Conservation (phyloP, 2,113 vertebrate genomes). For the Microcebus lehilahytsara region DNA sequence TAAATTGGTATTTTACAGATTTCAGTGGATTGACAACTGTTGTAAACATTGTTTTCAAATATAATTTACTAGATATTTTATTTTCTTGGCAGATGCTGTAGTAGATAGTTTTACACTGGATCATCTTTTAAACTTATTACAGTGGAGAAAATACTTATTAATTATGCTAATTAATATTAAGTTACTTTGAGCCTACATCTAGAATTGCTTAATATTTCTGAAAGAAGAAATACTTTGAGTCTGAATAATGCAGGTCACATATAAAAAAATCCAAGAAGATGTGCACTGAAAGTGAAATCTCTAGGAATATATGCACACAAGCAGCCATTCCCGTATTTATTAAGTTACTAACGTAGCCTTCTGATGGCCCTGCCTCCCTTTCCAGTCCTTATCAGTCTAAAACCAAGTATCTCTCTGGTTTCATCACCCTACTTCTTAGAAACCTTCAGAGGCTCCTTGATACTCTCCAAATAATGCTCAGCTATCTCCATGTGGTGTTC, state of each 20-base stretch:
- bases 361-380: not conserved
- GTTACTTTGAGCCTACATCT: not conserved
- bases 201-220: not conserved
- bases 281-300: not conserved
- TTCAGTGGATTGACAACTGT: not conserved
- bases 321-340: not conserved
- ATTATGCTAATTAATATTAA: conserved; percentile 9
- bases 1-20: conserved; percentile 32
- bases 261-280: not conserved
- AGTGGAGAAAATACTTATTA: conserved; percentile 11
- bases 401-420: not conserved
- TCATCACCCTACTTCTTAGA: not conserved
- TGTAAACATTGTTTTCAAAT: not conserved
- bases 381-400: not conserved
- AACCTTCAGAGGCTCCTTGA: not conserved
- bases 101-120: not conserved
- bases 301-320: not conserved
- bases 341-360: not conserved
- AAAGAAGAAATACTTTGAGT: not conserved
- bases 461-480: not conserved
- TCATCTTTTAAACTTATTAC: conserved; percentile 26
- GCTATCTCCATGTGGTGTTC: not conserved
- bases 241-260: not conserved
- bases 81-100: not conserved
- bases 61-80: conserved; percentile 9